phyloP scores from a whole-genome alignment of 2,113 vertebrate genomes.

The Chloropsis hardwickii region DNA sequence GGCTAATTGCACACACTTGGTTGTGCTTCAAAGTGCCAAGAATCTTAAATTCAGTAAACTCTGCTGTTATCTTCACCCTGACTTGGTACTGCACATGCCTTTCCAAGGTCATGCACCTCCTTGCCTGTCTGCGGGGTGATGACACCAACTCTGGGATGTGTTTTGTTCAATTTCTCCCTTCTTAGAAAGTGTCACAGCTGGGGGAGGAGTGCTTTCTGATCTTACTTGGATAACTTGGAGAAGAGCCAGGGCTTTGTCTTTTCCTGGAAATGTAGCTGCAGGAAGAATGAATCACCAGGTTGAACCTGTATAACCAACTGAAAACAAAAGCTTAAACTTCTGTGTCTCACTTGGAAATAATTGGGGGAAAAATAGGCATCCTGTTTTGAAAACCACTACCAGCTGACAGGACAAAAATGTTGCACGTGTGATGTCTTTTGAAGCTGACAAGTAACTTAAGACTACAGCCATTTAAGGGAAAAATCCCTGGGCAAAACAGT shows the following conservation, averaged over 20 bases:
- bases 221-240: slow-evolving; percentile 29
- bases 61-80: background rate
- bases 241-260: slow-evolving; percentile 48
- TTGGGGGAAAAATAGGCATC: slow-evolving; percentile 51
- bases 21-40: background rate
- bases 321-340: slow-evolving; percentile 55
- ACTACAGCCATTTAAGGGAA: slow-evolving; percentile 30
- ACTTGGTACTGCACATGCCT: background rate
- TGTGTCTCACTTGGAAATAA: slow-evolving; percentile 44
- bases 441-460: background rate
- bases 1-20: background rate
- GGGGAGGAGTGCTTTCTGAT: background rate
- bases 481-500: background rate
- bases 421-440: background rate
- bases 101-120: background rate
- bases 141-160: background rate
- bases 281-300: slow-evolving; percentile 62
- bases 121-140: background rate
- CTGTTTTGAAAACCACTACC: slow-evolving; percentile 51
- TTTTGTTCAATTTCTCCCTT: slow-evolving; percentile 24
- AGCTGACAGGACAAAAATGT: slow-evolving; percentile 47
- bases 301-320: slow-evolving; percentile 28
- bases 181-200: slow-evolving; percentile 49
- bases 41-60: background rate
- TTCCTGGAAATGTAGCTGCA: slow-evolving; percentile 54